phyloP scores from a whole-genome alignment of 2,888 invertebrate genomes.

The Trachelus troglodyta region DNA sequence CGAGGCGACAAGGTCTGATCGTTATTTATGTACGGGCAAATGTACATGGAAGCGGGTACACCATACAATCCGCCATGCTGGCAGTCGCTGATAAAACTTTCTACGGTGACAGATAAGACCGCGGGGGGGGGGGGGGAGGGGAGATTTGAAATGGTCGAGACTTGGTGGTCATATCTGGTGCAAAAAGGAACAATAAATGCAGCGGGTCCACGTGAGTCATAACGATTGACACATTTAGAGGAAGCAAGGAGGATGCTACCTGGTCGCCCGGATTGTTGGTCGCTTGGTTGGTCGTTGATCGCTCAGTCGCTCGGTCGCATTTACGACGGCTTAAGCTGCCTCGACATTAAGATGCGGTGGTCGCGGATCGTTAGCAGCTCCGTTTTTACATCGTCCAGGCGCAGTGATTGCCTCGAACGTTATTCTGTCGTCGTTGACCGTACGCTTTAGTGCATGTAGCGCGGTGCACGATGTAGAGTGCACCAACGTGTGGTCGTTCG shows the following conservation, averaged over 20 bases:
- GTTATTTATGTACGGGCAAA: background rate
- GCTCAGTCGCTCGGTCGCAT: slow-evolving; percentile 1
- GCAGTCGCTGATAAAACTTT: background rate
- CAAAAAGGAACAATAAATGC: background rate
- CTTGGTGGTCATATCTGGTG: background rate
- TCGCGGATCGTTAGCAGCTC: slow-evolving; percentile 46
- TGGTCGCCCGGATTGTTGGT: background rate
- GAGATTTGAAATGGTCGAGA: background rate
- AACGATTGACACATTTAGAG: slow-evolving; percentile 1
- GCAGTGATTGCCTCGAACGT: slow-evolving; percentile 15
- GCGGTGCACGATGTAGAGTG: background rate
- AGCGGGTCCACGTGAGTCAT: background rate
- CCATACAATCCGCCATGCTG: background rate
- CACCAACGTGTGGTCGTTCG: slow-evolving; percentile 44
- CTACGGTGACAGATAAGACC: background rate
- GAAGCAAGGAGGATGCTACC: background rate
- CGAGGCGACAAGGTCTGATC: background rate
- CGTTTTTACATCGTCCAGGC: slow-evolving; percentile 31
- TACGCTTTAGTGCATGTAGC: background rate
- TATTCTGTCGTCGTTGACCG: slow-evolving; percentile 7
- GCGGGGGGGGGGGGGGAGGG: rapidly evolving
- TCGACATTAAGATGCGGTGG: slow-evolving; percentile 30
- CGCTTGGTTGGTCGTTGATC: background rate
- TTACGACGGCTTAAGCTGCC: slow-evolving; percentile 9
- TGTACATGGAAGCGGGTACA: background rate